Evolutionary conservation across 30 jellyfish, hydroid and myxozoan species (phyloP).

Genomic region (Turritopsis dohrnii): DNA sequence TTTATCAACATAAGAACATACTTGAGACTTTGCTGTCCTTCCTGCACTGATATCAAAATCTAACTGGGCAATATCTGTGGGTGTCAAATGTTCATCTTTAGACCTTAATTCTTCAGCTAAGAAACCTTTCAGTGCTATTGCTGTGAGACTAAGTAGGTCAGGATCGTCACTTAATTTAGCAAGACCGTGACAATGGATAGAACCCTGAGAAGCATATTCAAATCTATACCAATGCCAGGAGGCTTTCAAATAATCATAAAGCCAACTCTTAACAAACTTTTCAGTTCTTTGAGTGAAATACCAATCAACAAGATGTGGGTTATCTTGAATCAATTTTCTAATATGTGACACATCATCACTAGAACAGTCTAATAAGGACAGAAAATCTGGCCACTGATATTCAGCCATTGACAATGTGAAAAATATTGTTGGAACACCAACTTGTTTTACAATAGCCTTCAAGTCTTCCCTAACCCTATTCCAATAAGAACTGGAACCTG

Average conservation of each 20-base stretch:
- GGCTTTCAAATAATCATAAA: neutral
- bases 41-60: no score
- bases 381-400: no score
- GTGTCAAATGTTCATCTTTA: neutral
- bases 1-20: no score
- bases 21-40: no score
- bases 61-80: no score
- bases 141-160: neutral
- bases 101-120: neutral
- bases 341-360: no score
- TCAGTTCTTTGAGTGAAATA: no score
- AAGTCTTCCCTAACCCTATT: slow-evolving; percentile 19
- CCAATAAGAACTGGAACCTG: slow-evolving; percentile 50
- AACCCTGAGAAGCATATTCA: neutral
- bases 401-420: no score
- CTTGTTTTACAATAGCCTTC: slow-evolving; percentile 26
- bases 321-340: no score
- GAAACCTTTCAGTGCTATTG: neutral
- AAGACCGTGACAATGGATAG: neutral
- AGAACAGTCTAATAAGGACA: no score
- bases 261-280: no score
- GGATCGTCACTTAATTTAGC: neutral
- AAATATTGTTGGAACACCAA: slow-evolving; percentile 46
- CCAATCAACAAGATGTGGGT: no score
- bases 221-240: neutral